Evolutionary conservation across 2,888 invertebrate species (phyloP).

Genomic region (Schrankia costaestrigalis): DNA sequence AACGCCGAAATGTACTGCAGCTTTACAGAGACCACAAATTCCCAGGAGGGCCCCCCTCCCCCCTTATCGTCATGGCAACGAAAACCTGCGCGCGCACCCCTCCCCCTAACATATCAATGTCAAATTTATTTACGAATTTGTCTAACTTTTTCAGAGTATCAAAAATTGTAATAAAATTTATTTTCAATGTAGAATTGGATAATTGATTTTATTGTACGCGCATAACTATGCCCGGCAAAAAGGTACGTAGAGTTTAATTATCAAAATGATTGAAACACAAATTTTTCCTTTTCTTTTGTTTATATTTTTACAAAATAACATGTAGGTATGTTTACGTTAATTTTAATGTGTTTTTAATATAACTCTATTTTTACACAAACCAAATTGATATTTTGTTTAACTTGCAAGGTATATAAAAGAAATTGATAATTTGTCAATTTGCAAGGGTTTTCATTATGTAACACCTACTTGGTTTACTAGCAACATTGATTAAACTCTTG

Average conservation of each 20-base stretch:
- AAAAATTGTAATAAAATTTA: conserved; percentile 16
- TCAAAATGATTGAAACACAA: no score
- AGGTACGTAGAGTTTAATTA: no score
- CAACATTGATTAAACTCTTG: conserved; percentile 26
- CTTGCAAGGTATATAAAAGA: no score
- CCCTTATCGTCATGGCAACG: conserved; percentile 56
- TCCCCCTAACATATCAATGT: conserved; percentile 29
- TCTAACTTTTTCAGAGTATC: conserved; percentile 45
- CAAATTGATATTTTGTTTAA: no score
- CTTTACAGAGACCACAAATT: conserved; percentile 11
- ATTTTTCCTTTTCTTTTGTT: no score
- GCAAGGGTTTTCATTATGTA: conserved; percentile 1
- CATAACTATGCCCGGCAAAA: conserved; percentile 63
- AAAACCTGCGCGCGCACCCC: conserved; percentile 64
- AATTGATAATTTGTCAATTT: no score
- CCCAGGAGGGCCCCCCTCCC: conserved; percentile 29
- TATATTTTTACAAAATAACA: no score
- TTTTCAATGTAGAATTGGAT: conserved; percentile 16
- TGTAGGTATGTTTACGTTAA: no score
- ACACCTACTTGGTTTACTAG: conserved; percentile 4
- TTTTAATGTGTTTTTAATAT: no score
- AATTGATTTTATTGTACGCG: conserved; percentile 15
- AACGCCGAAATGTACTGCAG: conserved; percentile 6
- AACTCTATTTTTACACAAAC: no score
- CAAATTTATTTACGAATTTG: conserved; percentile 54